Percentiles rank a stretch among this genome's conserved stretches.
Evolutionary conservation across 35 echinoderm and acorn worm species (phyloP).

Genomic region (Ptychodera flava): DNA sequence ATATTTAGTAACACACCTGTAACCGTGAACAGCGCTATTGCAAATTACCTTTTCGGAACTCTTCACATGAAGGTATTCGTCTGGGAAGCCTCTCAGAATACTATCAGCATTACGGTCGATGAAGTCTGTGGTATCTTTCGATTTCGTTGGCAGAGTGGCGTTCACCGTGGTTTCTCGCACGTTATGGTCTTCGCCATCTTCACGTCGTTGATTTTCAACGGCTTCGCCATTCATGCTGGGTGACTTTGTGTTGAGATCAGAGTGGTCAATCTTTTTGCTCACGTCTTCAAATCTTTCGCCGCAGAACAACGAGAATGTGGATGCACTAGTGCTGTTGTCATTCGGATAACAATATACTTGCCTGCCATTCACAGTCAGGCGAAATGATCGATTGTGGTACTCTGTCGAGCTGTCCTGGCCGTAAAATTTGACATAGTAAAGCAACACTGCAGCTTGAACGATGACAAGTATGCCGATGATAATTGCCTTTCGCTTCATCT

Average conservation of each 20-base stretch:
- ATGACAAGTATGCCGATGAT: neutral
- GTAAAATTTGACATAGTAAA: neutral
- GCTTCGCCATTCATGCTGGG: neutral
- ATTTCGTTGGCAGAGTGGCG: neutral
- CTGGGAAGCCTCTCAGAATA: neutral
- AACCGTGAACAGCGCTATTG: neutral
- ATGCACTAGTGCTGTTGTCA: neutral
- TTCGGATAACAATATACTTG: neutral
- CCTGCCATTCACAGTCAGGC: neutral
- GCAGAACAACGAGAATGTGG: neutral
- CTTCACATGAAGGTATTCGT: neutral
- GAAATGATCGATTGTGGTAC: neutral
- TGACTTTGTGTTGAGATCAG: too few species aligned
- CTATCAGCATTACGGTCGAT: neutral
- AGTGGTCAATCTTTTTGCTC: neutral
- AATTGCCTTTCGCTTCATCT: neutral
- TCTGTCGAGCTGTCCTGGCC: neutral
- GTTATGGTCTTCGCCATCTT: neutral
- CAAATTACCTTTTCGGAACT: neutral
- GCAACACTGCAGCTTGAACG: neutral
- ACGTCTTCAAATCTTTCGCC: neutral
- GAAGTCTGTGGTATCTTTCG: neutral
- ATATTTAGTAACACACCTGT: too few species aligned
- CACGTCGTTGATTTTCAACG: neutral
- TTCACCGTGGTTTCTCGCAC: neutral